Conservation (phyloP, 2,113 vertebrate genomes). For the Etheostoma cragini region DNA sequence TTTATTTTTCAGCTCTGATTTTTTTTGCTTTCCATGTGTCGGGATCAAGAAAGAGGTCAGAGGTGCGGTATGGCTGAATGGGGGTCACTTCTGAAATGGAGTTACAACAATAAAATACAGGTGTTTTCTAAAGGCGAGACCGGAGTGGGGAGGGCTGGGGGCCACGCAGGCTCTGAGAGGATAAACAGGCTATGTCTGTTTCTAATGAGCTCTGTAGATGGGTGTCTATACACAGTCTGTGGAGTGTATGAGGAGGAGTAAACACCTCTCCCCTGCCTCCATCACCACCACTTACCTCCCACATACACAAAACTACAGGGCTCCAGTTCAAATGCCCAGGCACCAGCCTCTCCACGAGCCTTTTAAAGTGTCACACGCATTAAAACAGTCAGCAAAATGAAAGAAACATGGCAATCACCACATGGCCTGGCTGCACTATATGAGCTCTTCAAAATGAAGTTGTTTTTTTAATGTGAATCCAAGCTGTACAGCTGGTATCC, state of each 20-base stretch:
- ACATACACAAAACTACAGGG: constrained; percentile 17
- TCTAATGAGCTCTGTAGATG: constrained; percentile 65
- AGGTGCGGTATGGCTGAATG: constrained; percentile 42
- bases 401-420: constrained; percentile 44
- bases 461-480: constrained; percentile 23
- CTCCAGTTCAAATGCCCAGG: neutral
- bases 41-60: constrained; percentile 55
- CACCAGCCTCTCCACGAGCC: constrained; percentile 6
- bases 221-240: constrained; percentile 31
- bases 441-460: constrained; percentile 18
- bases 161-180: constrained; percentile 2
- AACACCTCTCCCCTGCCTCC: constrained; percentile 11
- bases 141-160: constrained; percentile 10
- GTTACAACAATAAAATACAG: constrained; percentile 79
- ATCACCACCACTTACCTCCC: constrained; percentile 29
- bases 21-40: constrained; percentile 28
- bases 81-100: constrained; percentile 65
- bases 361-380: constrained; percentile 45
- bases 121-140: constrained; percentile 68
- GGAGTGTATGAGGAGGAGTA: constrained; percentile 2
- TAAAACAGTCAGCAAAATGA: constrained; percentile 47
- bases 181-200: constrained; percentile 60
- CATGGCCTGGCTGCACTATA: constrained; percentile 24
- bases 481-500: constrained; percentile 42
- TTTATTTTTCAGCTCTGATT: constrained; percentile 25